Evolutionary conservation across 2,888 invertebrate species (phyloP), one percentile per base, ranked within the genome.

Genomic region (Nomada lathburiana): DNA sequence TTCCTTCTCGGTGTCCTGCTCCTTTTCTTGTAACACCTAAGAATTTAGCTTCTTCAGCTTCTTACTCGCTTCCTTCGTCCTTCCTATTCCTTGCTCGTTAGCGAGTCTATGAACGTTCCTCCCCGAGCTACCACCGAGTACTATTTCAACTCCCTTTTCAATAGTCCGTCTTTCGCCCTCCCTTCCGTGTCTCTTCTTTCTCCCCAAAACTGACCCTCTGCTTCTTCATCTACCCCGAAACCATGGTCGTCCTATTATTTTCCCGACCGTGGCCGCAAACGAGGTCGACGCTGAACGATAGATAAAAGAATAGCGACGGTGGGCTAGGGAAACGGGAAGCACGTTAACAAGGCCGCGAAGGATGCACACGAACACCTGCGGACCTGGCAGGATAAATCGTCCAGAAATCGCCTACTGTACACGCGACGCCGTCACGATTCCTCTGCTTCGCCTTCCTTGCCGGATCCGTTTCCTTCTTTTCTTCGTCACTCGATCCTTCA

Each of bases 351-450:
- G 72, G 65, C 79, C 69, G 52, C 75, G 86, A 82, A 82, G 84
- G 76, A 84, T 76, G 82, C 64, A 70, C 79, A 82, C 80, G 81
- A 80, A 75, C 84, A 86, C 84, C 86, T 88, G 88, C 75, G 57
- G 82, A 88, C 75, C 63, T 16, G 71, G 26, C 47, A 76, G 84
- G 84, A 84, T 81, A 63, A 76, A 87, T 84, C 62, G 82, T 70
- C 78, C 72, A 63, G 83, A 82, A 86, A 87, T 88, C 83, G 71
- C 76, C 81, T 80, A 79, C 77, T 82, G 78, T 80, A 76, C 81
- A 70, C 76, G 74, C 78, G 67, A 65, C 42, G 59, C 70, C 70
- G 67, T 70, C 80, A 69, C 74, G 63, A 76, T 80, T 76, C 70
- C 76, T 69, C 60, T 20, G n/a, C 42, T 5, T 67, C 53, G 36